Conservation (phyloP, 2,797 vertebrate species). For the Megaceryle alcyon region DNA sequence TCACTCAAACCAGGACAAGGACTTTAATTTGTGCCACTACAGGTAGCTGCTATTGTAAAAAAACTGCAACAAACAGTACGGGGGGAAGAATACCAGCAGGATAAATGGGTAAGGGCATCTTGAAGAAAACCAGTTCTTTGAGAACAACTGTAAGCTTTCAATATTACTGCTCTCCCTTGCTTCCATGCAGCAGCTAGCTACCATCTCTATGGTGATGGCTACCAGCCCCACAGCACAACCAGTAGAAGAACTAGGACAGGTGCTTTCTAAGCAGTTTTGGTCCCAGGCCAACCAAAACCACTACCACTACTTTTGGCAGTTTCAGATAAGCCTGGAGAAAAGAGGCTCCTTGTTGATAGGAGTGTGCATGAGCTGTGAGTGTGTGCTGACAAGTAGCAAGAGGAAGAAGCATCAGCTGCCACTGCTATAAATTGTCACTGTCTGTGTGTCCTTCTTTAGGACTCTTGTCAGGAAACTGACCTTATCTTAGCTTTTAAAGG, state of each 20-base stretch:
- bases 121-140: neutral
- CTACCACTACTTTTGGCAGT: neutral
- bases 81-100: neutral
- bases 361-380: rapidly evolving
- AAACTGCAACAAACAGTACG: neutral
- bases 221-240: neutral
- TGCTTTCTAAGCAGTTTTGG: neutral
- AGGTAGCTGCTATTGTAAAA: neutral
- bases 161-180: neutral
- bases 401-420: neutral
- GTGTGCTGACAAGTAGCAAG: neutral
- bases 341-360: neutral
- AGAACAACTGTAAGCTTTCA: neutral
- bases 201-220: neutral
- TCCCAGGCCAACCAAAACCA: neutral
- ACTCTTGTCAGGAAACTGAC: neutral
- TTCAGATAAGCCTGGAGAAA: neutral
- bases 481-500: neutral
- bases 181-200: neutral
- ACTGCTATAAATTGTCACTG: neutral
- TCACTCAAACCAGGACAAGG: no score
- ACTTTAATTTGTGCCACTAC: neutral
- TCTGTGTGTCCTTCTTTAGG: neutral
- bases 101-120: neutral
- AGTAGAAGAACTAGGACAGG: neutral